A percentile compares a stretch with the other conserved stretches of the same genome.
phyloP scores from a whole-genome alignment of 2,113 vertebrate species.

The Jaculus jaculus region DNA sequence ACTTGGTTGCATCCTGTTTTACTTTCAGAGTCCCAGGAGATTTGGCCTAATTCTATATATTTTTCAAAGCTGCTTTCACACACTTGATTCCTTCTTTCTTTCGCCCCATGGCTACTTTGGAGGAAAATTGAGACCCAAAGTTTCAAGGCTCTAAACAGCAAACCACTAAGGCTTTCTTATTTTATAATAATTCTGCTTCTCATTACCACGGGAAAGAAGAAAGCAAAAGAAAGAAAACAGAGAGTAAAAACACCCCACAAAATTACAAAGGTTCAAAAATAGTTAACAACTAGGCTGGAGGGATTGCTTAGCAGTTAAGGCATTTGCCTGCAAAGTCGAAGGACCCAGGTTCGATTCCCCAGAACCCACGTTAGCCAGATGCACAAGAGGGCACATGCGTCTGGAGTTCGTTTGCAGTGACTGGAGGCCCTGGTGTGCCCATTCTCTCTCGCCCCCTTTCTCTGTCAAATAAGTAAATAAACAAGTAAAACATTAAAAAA shows the following conservation, averaged over 20 bases:
- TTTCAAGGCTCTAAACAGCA: slow-evolving; percentile 10
- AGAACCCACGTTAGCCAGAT: too few relatives aligned
- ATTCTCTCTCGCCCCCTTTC: too few relatives aligned
- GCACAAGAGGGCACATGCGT: too few relatives aligned
- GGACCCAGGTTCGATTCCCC: too few relatives aligned
- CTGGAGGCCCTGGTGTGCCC: too few relatives aligned
- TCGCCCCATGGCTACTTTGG: not conserved
- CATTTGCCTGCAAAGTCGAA: too few relatives aligned
- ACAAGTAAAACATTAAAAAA: too few relatives aligned
- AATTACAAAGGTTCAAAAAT: not conserved
- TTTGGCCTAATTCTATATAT: slow-evolving; percentile 63
- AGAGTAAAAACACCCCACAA: not conserved
- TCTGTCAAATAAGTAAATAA: too few relatives aligned
- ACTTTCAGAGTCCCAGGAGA: slow-evolving; percentile 48
- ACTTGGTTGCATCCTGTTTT: slow-evolving; percentile 33
- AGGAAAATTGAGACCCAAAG: not conserved
- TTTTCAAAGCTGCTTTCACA: slow-evolving; percentile 39
- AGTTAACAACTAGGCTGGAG: too few relatives aligned
- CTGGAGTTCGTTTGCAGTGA: too few relatives aligned
- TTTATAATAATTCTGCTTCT: slow-evolving; percentile 19
- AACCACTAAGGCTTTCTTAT: not conserved
- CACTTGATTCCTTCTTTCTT: slow-evolving; percentile 51
- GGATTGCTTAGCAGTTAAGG: too few relatives aligned
- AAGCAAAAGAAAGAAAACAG: not conserved
- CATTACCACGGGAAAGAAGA: not conserved